These are phyloP conservation scores for Drosophila subobscura DNA, from an alignment of 1,140 invertebrate species.

Conservation along the genomic window DNA sequence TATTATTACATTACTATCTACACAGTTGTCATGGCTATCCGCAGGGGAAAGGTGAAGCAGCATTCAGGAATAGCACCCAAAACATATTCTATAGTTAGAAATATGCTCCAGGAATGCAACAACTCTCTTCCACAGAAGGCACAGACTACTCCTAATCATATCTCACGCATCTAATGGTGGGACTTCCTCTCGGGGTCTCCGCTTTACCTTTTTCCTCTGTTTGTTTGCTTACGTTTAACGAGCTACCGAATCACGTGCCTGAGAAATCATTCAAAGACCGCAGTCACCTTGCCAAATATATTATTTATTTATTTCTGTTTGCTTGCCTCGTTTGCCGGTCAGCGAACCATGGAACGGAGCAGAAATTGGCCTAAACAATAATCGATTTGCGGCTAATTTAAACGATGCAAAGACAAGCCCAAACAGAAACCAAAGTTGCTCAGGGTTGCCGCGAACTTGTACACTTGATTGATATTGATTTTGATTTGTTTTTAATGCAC, in stretches of 20 bases:
- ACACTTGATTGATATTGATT: constrained; percentile 29
- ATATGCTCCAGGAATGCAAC: neutral
- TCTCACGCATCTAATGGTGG: too few species aligned
- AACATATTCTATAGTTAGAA: neutral
- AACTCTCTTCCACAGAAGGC: too few species aligned
- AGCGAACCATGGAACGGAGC: constrained; percentile 18
- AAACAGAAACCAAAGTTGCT: constrained; percentile 32
- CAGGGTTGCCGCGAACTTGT: constrained; percentile 18
- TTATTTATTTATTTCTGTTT: constrained; percentile 28
- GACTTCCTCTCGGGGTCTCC: neutral
- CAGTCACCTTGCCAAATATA: constrained; percentile 46
- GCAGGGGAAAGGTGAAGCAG: too few species aligned
- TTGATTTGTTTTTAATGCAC: constrained; percentile 52
- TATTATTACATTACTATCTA: neutral
- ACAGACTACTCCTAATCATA: too few species aligned
- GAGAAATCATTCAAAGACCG: constrained; percentile 37
- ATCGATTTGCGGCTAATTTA: constrained; percentile 41
- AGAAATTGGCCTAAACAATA: constrained; percentile 26
- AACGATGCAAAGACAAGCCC: constrained; percentile 36
- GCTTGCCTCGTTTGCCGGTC: constrained; percentile 46
- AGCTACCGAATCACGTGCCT: constrained; percentile 45
- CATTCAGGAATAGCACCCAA: constrained; percentile 9
- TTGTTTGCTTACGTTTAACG: constrained; percentile 38
- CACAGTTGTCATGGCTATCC: neutral
- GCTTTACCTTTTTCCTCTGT: neutral